A percentile compares a stretch with the other conserved stretches of the same genome.
These are phyloP conservation scores for Hirtodrosophila histrioides DNA, from an alignment of 2,888 invertebrate species.

Conservation along the genomic window DNA sequence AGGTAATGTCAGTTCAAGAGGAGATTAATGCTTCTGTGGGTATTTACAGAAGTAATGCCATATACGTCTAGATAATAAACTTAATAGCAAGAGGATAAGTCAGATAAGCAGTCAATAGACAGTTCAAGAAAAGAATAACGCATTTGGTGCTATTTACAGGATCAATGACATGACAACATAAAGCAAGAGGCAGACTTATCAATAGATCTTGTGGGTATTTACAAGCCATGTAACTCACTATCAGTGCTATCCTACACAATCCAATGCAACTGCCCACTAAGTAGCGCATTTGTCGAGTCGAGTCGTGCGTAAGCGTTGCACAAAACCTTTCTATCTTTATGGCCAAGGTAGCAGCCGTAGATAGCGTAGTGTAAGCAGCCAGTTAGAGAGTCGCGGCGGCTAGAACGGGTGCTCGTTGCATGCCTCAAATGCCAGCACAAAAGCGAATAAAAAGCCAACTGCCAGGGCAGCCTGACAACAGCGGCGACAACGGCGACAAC, in stretches of 20 bases:
- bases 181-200: slow-evolving; percentile 18
- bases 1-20: no score
- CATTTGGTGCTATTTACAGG: slow-evolving; percentile 5
- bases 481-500: slow-evolving; percentile 21
- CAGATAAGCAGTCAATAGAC: no score
- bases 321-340: slow-evolving; percentile 35
- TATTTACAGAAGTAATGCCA: no score
- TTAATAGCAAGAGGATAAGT: no score
- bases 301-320: slow-evolving; percentile 36
- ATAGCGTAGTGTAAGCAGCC: slow-evolving; percentile 20
- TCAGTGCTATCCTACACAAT: slow-evolving; percentile 44
- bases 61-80: no score
- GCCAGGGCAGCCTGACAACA: slow-evolving; percentile 37
- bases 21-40: no score
- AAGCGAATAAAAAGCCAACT: slow-evolving; percentile 39
- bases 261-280: slow-evolving; percentile 37
- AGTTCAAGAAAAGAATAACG: not conserved
- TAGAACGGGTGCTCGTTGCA: slow-evolving; percentile 28
- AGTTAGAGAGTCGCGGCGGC: slow-evolving; percentile 12
- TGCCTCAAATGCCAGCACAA: slow-evolving; percentile 70
- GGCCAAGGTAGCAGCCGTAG: slow-evolving; percentile 36
- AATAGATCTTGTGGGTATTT: slow-evolving; percentile 43
- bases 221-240: slow-evolving; percentile 41
- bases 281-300: slow-evolving; percentile 39
- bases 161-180: slow-evolving; percentile 16